phyloP scores from a whole-genome alignment of 2,797 vertebrate genomes.

The Ficedula albicollis region DNA sequence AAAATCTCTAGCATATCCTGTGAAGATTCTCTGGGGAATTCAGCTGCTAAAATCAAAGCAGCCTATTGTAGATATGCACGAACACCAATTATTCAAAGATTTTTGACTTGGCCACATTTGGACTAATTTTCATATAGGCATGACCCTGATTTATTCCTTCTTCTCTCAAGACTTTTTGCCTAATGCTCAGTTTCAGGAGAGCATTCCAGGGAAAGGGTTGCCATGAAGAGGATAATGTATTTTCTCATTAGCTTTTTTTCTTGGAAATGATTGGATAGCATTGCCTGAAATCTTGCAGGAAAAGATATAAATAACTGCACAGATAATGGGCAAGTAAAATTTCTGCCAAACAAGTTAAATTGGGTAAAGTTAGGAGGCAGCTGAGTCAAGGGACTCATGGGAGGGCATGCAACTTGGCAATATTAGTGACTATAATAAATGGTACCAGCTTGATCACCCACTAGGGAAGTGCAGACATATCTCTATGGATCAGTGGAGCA shows the following conservation, averaged over 20 bases:
- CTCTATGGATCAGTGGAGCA: not conserved
- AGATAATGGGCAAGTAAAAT: slow-evolving; percentile 8
- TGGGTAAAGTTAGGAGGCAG: not conserved
- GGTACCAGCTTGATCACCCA: not conserved
- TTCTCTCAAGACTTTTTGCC: not conserved
- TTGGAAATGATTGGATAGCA: slow-evolving; percentile 18
- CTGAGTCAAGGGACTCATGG: not conserved
- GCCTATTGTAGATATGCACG: not conserved
- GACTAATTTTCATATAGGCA: not conserved
- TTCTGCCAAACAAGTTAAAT: slow-evolving; percentile 14
- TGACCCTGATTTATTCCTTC: not conserved
- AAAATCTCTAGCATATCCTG: slow-evolving; percentile 20
- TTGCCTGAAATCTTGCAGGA: not conserved
- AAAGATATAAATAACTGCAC: slow-evolving; percentile 15
- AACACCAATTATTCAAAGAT: slow-evolving; percentile 28
- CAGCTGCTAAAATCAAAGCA: slow-evolving; percentile 34
- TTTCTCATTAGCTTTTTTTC: slow-evolving; percentile 6
- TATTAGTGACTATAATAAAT: not conserved
- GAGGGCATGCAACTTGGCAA: not conserved
- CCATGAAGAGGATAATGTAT: not conserved
- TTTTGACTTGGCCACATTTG: not conserved
- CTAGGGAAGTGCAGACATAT: not conserved
- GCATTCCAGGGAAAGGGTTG: not conserved
- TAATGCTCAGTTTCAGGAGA: not conserved
- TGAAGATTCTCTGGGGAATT: slow-evolving; percentile 19